A percentile compares a stretch with the other conserved stretches of the same genome.
Conservation (phyloP, 2,113 vertebrate genomes). For the Chiloscyllium plagiosum region DNA sequence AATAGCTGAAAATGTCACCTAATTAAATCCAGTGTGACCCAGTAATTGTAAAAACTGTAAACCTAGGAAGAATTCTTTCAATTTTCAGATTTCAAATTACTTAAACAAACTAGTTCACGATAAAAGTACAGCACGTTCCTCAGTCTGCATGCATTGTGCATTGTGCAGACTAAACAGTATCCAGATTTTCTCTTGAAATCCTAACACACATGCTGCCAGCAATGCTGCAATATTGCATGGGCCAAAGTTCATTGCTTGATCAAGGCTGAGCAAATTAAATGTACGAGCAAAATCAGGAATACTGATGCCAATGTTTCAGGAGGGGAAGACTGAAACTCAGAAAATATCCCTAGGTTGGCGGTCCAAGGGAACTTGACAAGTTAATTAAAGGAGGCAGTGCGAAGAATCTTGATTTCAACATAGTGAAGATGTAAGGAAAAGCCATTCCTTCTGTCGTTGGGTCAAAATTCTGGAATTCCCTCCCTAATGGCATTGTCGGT, state of each 20-base stretch:
- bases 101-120: neutral
- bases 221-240: neutral
- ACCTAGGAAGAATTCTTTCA: neutral
- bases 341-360: neutral
- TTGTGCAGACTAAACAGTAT: neutral
- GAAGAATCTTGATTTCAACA: neutral
- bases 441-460: too few species aligned
- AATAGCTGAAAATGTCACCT: neutral
- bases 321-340: neutral
- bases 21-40: neutral
- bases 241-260: neutral
- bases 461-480: too few species aligned
- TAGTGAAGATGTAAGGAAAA: neutral
- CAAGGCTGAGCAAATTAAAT: neutral
- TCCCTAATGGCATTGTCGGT: too few species aligned
- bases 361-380: neutral
- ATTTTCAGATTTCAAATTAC: neutral
- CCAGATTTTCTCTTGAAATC: neutral
- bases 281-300: neutral
- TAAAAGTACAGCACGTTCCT: neutral
- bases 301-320: neutral
- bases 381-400: neutral
- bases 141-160: neutral
- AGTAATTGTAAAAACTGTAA: neutral
- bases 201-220: neutral